Evolutionary conservation across 2,113 vertebrate genomes (phyloP), one percentile per base, ranked within the genome.

Genomic region (Corythornis vintsioides): DNA sequence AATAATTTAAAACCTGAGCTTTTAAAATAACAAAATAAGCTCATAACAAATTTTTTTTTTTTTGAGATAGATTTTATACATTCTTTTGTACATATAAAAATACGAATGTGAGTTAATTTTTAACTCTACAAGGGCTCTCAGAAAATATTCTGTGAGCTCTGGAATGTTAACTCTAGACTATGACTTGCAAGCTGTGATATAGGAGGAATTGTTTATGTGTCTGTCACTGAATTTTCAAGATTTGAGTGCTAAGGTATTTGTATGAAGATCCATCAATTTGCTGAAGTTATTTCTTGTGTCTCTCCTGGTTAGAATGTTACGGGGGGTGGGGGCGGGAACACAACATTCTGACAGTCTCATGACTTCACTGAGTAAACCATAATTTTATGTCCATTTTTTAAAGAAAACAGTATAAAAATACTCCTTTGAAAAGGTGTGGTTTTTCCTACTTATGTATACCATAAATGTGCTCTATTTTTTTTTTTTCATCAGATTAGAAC

Each of bases 1-100:
- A 92, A 80, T 92, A 95, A 88, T 96, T 94, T 89, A 52, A 56
- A 94, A 81, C 70, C 38, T 67, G 22, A 95, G 31, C 33, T 87
- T 96, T 78, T 94, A 79, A 93, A 96, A 94, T 64, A 93, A 65
- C 22, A 69, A 63, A 87, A 85, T 91, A 89, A 95, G 25, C 63
- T 83, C 72, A 61, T 77, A 93, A 38, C 38, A 38, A 38, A 4
- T 10, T 10, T 10, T 38, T 38, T 64, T 86, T 25, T 80, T 70
- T 86, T 75, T 90, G 31, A 91, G 83, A 92, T n/a, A 33, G 18
- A 75, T 75, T 78, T 71, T 84, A 17, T 73, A 67, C 60, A 63
- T 92, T 92, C 8, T 77, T 78, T 83, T 25, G 33, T 61, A 61
- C 33, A 16, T 47, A 83, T 69, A 55, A 64, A 92, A 24, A 84